These are phyloP conservation scores for Tipula confusa DNA, from an alignment of 2,888 invertebrate species.

Conservation along the genomic window DNA sequence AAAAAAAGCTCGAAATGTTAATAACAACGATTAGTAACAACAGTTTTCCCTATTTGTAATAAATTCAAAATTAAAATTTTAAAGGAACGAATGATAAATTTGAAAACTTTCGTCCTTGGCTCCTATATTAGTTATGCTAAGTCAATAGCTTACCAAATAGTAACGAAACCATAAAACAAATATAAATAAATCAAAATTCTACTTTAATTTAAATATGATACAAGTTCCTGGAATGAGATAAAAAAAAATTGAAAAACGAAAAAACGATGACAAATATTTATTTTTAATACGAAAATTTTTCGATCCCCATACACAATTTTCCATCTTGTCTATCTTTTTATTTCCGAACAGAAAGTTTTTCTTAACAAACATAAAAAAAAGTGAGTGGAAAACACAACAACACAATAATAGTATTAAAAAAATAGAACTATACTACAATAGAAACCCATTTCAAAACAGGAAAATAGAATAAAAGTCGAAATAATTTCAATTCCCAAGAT, in stretches of 20 bases:
- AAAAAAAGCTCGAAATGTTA: too few species aligned
- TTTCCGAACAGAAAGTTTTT: not conserved
- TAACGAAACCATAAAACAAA: too few species aligned
- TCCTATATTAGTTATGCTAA: too few species aligned
- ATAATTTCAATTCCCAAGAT: conserved; percentile 20
- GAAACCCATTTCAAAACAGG: not conserved
- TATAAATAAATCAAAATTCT: not conserved
- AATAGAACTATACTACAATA: not conserved
- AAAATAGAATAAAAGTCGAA: not conserved
- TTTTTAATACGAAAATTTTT: not conserved
- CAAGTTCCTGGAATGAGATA: not conserved
- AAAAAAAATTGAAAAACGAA: too few species aligned
- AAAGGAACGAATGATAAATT: too few species aligned
- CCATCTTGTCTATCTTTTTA: not conserved
- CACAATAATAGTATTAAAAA: not conserved
- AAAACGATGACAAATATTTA: not conserved
- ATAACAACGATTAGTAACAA: too few species aligned
- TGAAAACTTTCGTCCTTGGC: too few species aligned
- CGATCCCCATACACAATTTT: not conserved
- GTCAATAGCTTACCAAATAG: too few species aligned
- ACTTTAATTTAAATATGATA: not conserved
- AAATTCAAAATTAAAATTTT: too few species aligned
- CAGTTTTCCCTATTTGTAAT: too few species aligned
- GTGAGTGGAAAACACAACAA: not conserved
- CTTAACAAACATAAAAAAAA: not conserved